These are phyloP conservation scores for Acleris holmiana DNA, from an alignment of 2,888 invertebrate genomes.

Conservation along the genomic window DNA sequence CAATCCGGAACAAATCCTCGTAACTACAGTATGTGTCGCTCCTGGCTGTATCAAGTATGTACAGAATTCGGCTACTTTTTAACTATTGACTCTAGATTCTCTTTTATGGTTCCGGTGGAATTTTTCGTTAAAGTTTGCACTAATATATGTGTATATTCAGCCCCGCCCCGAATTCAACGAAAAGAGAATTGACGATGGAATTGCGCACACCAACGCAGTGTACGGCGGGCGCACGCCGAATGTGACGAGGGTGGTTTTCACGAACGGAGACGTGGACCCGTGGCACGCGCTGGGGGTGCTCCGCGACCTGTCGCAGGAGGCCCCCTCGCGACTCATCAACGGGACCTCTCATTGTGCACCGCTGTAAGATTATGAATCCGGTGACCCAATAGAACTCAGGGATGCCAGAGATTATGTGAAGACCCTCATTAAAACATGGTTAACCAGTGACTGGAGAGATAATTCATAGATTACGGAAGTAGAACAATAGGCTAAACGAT, in stretches of 20 bases:
- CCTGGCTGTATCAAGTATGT: slow-evolving; percentile 88
- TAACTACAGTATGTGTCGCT: slow-evolving; percentile 36
- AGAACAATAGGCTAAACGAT: too few relatives aligned
- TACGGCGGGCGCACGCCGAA: slow-evolving; percentile 80
- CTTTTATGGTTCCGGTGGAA: slow-evolving; percentile 68
- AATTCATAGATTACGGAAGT: too few relatives aligned
- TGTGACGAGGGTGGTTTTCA: slow-evolving; percentile 82
- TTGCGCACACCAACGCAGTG: slow-evolving; percentile 71
- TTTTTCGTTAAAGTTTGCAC: slow-evolving; percentile 70
- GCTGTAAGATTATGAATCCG: slow-evolving; percentile 56
- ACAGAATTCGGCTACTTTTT: slow-evolving; percentile 91
- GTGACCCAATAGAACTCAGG: slow-evolving; percentile 64
- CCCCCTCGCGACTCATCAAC: slow-evolving; percentile 66
- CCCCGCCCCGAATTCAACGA: slow-evolving; percentile 64
- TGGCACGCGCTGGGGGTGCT: slow-evolving; percentile 82
- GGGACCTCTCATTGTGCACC: slow-evolving; percentile 66
- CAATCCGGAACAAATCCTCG: too few relatives aligned
- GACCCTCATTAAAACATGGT: slow-evolving; percentile 69
- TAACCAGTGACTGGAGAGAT: slow-evolving; percentile 34
- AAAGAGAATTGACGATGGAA: slow-evolving; percentile 60
- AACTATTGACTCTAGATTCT: slow-evolving; percentile 85
- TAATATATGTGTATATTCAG: slow-evolving; percentile 72
- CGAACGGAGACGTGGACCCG: slow-evolving; percentile 85
- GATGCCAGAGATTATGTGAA: slow-evolving; percentile 64
- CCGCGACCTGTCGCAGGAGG: slow-evolving; percentile 67